A percentile compares a stretch with the other conserved stretches of the same genome.
Evolutionary conservation across 2,888 invertebrate species (phyloP).

Genomic region (Leucophenga montana): DNA sequence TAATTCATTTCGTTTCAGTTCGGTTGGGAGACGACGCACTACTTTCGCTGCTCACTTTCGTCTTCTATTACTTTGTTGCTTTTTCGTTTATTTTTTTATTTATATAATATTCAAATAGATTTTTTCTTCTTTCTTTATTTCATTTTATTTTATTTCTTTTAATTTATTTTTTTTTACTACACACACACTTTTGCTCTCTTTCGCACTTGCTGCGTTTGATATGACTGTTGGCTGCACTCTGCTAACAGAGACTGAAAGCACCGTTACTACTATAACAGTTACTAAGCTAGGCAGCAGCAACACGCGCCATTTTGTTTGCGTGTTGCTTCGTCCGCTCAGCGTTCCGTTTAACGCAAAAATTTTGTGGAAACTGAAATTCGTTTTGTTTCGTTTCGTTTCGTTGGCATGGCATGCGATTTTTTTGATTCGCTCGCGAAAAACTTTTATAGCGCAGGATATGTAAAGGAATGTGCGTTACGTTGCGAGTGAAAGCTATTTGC

Average conservation of each 20-base stretch:
- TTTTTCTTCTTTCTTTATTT: neutral
- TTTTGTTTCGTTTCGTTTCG: conserved; percentile 21
- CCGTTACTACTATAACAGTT: no score
- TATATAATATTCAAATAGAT: neutral
- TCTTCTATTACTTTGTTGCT: neutral
- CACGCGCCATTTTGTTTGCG: conserved; percentile 47
- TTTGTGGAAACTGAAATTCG: conserved; percentile 61
- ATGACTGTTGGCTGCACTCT: no score
- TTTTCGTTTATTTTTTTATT: neutral
- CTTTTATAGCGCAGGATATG: conserved; percentile 32
- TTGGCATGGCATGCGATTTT: conserved; percentile 24
- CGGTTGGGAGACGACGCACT: no score
- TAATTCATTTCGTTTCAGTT: no score
- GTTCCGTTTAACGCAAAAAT: conserved; percentile 55
- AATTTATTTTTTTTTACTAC: conserved; percentile 24
- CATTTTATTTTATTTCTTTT: no score
- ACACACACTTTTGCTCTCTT: conserved; percentile 27
- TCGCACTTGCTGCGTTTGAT: no score
- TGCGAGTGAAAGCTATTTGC: conserved; percentile 37
- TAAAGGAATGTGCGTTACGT: conserved; percentile 30
- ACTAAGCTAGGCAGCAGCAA: conserved; percentile 12
- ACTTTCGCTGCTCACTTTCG: no score
- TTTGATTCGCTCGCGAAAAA: conserved; percentile 37
- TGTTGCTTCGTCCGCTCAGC: conserved; percentile 47
- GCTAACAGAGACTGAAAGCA: no score